Evolutionary conservation across 1,140 invertebrate genomes (phyloP).

Genomic region (Bombus confusus): DNA sequence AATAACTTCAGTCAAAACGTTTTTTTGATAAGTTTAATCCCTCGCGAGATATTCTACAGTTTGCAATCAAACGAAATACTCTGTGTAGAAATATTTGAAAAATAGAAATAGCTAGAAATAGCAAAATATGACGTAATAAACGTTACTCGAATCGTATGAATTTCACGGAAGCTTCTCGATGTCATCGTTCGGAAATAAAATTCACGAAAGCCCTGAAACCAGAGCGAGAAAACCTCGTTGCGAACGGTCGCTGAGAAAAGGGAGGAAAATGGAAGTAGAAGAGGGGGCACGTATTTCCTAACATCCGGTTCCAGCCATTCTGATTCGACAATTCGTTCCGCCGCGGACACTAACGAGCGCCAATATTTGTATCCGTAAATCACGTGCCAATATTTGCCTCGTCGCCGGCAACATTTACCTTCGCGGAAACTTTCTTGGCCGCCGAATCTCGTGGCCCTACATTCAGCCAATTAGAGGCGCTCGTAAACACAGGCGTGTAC

Average conservation of each 20-base stretch:
- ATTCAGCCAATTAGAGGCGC: conserved; percentile 38
- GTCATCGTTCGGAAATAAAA: background rate
- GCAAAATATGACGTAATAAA: background rate
- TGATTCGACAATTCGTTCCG: conserved; percentile 60
- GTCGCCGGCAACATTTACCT: conserved; percentile 56
- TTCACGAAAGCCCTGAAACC: too few relatives aligned
- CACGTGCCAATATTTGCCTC: conserved; percentile 62
- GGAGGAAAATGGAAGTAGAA: conserved; percentile 7
- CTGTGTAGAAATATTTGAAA: too few relatives aligned
- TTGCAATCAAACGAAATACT: too few relatives aligned
- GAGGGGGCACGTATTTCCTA: background rate
- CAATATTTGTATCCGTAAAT: conserved; percentile 70
- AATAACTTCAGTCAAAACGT: too few relatives aligned
- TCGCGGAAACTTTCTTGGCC: conserved; percentile 44
- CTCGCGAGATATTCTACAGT: too few relatives aligned
- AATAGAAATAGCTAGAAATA: background rate
- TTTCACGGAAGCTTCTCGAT: background rate
- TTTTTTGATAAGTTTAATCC: too few relatives aligned
- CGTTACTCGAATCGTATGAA: background rate
- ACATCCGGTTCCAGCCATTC: conserved; percentile 7
- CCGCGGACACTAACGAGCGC: conserved; percentile 58
- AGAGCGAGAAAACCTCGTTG: background rate
- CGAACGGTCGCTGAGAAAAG: background rate
- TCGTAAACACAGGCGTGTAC: background rate
- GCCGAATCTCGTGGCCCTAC: background rate